Percentiles rank a stretch among this genome's conserved stretches.
phyloP scores from a whole-genome alignment of 2,888 invertebrate genomes.

The Neelides folsomi region DNA sequence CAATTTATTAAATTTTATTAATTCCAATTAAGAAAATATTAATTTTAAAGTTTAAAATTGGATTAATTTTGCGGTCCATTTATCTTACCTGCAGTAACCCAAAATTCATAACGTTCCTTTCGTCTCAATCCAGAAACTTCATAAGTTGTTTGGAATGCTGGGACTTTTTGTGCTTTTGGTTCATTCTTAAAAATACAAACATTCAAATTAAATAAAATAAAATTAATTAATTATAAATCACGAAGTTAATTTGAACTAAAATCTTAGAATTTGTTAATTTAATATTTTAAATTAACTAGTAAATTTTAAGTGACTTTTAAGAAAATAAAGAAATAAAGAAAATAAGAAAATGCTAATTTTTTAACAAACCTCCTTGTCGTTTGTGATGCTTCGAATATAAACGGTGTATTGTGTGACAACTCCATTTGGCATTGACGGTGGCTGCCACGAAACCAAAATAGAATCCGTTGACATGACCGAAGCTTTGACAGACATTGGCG shows the following conservation, averaged over 20 bases:
- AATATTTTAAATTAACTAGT: too few relatives aligned
- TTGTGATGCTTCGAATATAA: constrained; percentile 42
- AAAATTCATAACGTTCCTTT: constrained; percentile 76
- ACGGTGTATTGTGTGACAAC: constrained; percentile 85
- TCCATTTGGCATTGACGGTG: constrained; percentile 83
- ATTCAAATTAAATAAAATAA: not conserved
- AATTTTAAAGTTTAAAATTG: too few relatives aligned
- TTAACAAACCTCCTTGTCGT: constrained; percentile 34
- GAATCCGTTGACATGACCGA: constrained; percentile 81
- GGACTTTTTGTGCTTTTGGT: constrained; percentile 43
- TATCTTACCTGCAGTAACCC: constrained; percentile 65
- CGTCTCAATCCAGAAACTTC: constrained; percentile 71
- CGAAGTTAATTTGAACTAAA: too few relatives aligned
- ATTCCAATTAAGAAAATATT: too few relatives aligned
- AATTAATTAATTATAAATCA: constrained; percentile 1
- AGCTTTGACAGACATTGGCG: constrained; percentile 84
- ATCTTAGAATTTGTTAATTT: too few relatives aligned
- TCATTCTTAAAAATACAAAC: constrained; percentile 24
- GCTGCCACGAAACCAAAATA: constrained; percentile 85
- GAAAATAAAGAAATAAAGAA: too few relatives aligned
- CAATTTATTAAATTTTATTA: too few relatives aligned
- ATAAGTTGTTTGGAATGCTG: constrained; percentile 71
- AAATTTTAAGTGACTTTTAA: too few relatives aligned
- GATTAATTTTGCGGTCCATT: too few relatives aligned
- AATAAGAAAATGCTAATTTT: too few relatives aligned